Conservation (phyloP, 30 jellyfish, hydroid and myxozoan genomes). For the Turritopsis rubra region DNA sequence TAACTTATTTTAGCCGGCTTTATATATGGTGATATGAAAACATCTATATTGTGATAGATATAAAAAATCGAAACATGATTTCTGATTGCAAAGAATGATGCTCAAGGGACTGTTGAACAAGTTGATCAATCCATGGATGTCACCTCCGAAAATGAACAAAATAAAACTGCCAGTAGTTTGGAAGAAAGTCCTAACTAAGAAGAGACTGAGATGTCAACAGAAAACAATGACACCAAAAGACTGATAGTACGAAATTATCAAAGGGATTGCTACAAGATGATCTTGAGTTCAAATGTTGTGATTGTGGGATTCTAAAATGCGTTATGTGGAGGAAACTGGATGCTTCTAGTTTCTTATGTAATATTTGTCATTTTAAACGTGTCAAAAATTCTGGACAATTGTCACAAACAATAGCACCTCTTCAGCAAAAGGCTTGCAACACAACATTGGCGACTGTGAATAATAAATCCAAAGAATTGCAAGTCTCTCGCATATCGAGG, state of each 20-base stretch:
- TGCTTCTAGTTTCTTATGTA: constrained; percentile 51
- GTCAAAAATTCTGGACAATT: constrained; percentile 31
- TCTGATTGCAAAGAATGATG: neutral
- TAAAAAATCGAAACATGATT: neutral
- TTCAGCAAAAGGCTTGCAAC: constrained; percentile 28
- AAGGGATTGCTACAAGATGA: neutral
- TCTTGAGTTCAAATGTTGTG: constrained; percentile 45
- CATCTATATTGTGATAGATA: neutral
- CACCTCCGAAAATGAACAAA: neutral
- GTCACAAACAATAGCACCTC: neutral
- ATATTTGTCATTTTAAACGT: constrained; percentile 71
- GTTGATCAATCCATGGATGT: neutral
- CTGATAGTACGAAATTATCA: neutral
- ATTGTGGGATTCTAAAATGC: constrained; percentile 55
- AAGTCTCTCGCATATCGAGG: constrained; percentile 19
- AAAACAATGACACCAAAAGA: neutral
- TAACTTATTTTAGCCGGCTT: too few species aligned
- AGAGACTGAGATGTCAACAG: neutral
- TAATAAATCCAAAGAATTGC: neutral
- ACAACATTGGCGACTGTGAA: constrained; percentile 20
- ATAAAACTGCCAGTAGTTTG: neutral
- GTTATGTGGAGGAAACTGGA: constrained; percentile 81
- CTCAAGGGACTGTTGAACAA: neutral
- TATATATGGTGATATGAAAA: neutral
- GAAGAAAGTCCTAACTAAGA: neutral